Base-by-base conservation (phyloP, 2,888 invertebrate species). In the Agrotis exclamationis region DNA sequence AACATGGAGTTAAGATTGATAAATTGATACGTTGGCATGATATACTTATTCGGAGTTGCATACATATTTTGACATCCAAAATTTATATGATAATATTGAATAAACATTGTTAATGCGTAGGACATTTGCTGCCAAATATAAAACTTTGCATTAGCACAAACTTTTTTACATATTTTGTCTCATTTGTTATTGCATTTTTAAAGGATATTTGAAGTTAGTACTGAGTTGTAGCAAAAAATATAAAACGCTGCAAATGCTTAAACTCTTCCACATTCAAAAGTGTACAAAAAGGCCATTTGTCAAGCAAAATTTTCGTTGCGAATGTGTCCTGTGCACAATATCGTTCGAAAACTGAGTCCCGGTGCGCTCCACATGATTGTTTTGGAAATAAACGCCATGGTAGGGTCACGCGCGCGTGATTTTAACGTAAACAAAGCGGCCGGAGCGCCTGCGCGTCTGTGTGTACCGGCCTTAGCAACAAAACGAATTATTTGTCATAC, bases 341-440 rank as follows among this genome's bases (percentile, higher is more conserved):
- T 45, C 59, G 69, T 64, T 69, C 82, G 79, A 82, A 81, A 85
- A 83, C 81, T 82, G 87, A 85, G 86, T 86, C 86, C 84, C 86
- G 75, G 82, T 78, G 66, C 73, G 76, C 66, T 73, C 72, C 75
- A 82, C 72, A 83, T 83, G 87, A 87, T 92, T 95, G 95, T 95
- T 95, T 93, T 92, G 90, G 87, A 91, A 94, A 92, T 88, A 91
- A 88, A 87, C 86, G 87, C 87, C 82, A 79, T 80, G 88, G 89
- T 84, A 87, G 85, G 89, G 95, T 93, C 93, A 93, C 89, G 94
- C 93, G 95, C 92, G 92, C 95, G 95, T 95, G 95, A 91, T 92
- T 84, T 89, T 93, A 93, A 89, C 87, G 93, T 94, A 95, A 95
- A 95, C 95, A 94, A 68, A 59, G 66, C 71, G 53, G 20, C 57